Percentiles rank a stretch among this genome's conserved stretches.
Evolutionary conservation across 2,113 vertebrate species (phyloP).

Genomic region (Ornithorhynchus anatinus): DNA sequence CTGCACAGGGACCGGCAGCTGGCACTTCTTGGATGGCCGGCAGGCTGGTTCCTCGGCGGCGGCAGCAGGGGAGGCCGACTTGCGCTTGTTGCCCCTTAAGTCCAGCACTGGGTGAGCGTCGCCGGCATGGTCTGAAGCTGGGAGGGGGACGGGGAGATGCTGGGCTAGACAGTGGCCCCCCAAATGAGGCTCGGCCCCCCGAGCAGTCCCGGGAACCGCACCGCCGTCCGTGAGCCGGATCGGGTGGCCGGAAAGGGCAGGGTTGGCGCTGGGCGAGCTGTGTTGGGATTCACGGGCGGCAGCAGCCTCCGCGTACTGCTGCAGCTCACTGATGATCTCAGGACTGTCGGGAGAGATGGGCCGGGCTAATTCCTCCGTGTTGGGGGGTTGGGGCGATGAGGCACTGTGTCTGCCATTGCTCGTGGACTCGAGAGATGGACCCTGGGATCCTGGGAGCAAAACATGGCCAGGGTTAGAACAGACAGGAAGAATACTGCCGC

Average conservation of each 20-base stretch:
- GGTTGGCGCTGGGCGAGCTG: conserved; percentile 65
- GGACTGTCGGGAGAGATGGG: conserved; percentile 88
- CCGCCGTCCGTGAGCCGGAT: conserved; percentile 51
- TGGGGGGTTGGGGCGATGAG: conserved; percentile 83
- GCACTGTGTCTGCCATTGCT: conserved; percentile 89
- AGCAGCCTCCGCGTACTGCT: conserved; percentile 81
- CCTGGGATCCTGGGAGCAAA: conserved; percentile 76
- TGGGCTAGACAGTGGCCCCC: conserved; percentile 70
- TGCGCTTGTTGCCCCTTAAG: conserved; percentile 84
- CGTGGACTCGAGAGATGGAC: conserved; percentile 72
- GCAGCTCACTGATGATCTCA: conserved; percentile 89
- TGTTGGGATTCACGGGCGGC: conserved; percentile 68
- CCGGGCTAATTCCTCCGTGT: conserved; percentile 74
- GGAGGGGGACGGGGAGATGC: conserved; percentile 66
- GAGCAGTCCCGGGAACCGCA: conserved; percentile 42
- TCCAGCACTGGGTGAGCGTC: conserved; percentile 75
- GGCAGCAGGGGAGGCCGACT: conserved; percentile 68
- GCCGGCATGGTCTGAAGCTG: conserved; percentile 51
- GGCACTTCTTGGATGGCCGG: conserved; percentile 76
- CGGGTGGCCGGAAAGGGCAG: conserved; percentile 40
- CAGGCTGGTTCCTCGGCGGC: conserved; percentile 74
- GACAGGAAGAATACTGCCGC: background rate
- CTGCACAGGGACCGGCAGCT: conserved; percentile 74
- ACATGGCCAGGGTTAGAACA: conserved; percentile 11
- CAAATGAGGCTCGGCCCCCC: conserved; percentile 67